Conservation (phyloP, 37 sponge, comb jelly and placozoan genomes). For the Diacarnus erythraeanus region DNA sequence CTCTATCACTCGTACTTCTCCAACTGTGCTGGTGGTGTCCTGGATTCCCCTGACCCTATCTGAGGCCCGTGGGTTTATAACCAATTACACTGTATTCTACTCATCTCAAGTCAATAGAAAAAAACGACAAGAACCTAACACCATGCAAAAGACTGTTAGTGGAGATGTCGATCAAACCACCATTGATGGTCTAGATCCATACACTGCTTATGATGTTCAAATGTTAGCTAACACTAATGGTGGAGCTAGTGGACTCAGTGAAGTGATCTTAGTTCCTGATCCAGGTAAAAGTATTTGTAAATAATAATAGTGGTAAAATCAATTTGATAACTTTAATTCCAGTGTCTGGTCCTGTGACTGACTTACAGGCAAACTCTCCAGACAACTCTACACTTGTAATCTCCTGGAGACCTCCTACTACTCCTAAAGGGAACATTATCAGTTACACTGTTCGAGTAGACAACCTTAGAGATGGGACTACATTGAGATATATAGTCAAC, state of each 20-base stretch:
- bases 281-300: too few species aligned
- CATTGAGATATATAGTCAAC: background rate
- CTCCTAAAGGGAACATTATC: too few species aligned
- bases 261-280: too few species aligned
- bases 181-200: slow-evolving; percentile 1
- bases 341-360: background rate
- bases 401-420: slow-evolving; percentile 61
- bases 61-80: background rate
- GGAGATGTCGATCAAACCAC: background rate
- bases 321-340: too few species aligned
- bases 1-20: background rate
- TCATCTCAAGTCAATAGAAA: background rate
- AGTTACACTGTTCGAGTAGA: too few species aligned
- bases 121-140: slow-evolving; percentile 1
- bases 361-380: background rate
- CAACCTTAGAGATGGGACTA: background rate
- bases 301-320: too few species aligned
- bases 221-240: slow-evolving; percentile 10
- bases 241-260: background rate
- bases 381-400: slow-evolving; percentile 1
- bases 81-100: slow-evolving; percentile 2
- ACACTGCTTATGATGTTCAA: slow-evolving; percentile 12
- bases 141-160: background rate
- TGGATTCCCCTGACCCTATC: slow-evolving; percentile 9
- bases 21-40: background rate